Evolutionary conservation across 2,797 vertebrate species (phyloP).

Genomic region (Pachyuromys duprasi): DNA sequence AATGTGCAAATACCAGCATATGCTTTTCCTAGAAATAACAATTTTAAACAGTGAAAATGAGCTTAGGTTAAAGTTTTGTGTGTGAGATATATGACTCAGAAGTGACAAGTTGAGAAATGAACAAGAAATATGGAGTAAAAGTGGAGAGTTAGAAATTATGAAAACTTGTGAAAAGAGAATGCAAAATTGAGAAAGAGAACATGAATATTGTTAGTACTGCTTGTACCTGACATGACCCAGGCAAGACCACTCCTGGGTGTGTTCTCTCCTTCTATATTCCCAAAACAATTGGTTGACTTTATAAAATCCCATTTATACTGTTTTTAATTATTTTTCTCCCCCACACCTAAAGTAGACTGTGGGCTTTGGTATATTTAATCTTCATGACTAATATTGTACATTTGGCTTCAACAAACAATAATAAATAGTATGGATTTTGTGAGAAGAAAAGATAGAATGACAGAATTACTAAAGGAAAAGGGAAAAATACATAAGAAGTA

Average conservation of each 20-base stretch:
- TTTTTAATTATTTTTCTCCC: not conserved
- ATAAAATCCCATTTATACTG: not conserved
- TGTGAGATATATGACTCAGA: not conserved
- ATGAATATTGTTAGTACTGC: not conserved
- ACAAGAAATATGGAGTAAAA: not conserved
- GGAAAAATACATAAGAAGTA: not conserved
- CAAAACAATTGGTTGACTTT: not conserved
- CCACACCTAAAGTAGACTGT: not conserved
- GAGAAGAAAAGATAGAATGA: not conserved
- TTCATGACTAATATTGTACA: not conserved
- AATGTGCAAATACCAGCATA: not conserved
- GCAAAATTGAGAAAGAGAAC: not conserved
- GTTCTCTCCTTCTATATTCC: not conserved
- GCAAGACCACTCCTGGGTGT: not conserved
- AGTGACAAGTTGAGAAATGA: not conserved
- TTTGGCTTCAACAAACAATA: not conserved
- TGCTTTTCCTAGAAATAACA: slow-evolving; percentile 6
- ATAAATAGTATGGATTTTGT: not conserved
- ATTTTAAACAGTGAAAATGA: not conserved
- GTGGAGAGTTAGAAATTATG: not conserved
- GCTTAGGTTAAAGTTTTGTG: not conserved
- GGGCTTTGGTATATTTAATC: not conserved
- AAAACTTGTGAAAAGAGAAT: not conserved
- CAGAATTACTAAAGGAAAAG: not conserved
- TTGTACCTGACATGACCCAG: not conserved